Conservation (phyloP, 1,140 invertebrate genomes). For the Euschistus heros region DNA sequence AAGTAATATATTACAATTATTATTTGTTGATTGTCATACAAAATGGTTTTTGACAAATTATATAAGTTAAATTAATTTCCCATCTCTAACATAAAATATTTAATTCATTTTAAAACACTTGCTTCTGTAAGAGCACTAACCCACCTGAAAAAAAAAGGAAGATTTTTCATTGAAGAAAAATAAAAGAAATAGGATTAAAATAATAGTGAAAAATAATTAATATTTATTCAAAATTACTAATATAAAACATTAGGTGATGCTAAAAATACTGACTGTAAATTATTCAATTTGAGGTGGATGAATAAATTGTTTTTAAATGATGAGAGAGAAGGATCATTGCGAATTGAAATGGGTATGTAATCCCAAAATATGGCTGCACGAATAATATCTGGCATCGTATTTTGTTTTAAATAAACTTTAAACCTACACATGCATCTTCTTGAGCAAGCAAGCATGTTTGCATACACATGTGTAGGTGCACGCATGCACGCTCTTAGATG, state of each 20-base stretch:
- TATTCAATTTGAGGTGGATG: neutral
- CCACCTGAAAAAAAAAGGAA: conserved; percentile 32
- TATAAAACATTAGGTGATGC: neutral
- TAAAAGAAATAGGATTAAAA: neutral
- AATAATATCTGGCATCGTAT: too few species aligned
- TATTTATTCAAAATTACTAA: neutral
- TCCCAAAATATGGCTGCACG: too few species aligned
- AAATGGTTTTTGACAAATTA: neutral
- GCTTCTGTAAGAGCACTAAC: conserved; percentile 33
- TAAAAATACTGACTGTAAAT: neutral
- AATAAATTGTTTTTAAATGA: neutral
- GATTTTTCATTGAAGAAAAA: conserved; percentile 9
- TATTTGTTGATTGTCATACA: neutral
- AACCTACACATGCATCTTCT: too few species aligned
- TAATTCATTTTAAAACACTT: conserved; percentile 30
- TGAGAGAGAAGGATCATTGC: too few species aligned
- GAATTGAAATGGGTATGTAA: too few species aligned
- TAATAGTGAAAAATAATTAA: neutral
- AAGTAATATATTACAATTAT: too few species aligned
- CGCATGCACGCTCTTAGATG: too few species aligned
- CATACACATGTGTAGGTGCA: too few species aligned
- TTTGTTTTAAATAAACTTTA: too few species aligned
- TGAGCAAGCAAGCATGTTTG: too few species aligned
- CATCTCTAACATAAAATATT: conserved; percentile 8
- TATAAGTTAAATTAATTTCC: conserved; percentile 24